A percentile compares a stretch with the other conserved stretches of the same genome.
Evolutionary conservation across 2,888 invertebrate genomes (phyloP).

Genomic region (Conomelus anceps): DNA sequence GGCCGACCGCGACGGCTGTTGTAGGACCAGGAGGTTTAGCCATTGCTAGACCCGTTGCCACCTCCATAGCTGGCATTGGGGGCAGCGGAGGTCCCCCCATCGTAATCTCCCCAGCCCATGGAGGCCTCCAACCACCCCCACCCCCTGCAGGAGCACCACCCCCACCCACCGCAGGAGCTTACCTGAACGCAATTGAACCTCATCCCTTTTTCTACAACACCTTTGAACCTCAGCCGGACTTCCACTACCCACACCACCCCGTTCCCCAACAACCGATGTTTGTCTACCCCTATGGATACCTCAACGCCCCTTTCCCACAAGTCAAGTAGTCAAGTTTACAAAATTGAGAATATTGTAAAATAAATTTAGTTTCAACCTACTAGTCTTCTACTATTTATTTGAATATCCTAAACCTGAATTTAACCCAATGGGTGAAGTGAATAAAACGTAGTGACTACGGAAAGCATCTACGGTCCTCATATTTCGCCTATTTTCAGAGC

Average conservation of each 20-base stretch:
- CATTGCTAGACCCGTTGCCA: slow-evolving; percentile 61
- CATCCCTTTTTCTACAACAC: background rate
- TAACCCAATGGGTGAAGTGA: background rate
- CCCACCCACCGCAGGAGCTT: background rate
- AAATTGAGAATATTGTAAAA: background rate
- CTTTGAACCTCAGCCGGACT: background rate
- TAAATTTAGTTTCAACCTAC: background rate
- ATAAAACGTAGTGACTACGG: too few relatives aligned
- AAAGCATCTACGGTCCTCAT: background rate
- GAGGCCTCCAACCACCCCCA: background rate
- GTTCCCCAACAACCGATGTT: background rate
- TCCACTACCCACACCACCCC: background rate
- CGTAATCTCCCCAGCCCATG: background rate
- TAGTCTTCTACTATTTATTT: background rate
- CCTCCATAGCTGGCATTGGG: slow-evolving; percentile 63
- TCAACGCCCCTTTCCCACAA: background rate
- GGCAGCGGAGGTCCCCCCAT: slow-evolving; percentile 29
- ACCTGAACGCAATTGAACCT: background rate
- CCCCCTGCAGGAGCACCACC: background rate
- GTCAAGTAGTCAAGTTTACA: background rate
- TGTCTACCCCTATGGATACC: background rate
- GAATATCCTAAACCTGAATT: background rate
- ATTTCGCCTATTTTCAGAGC: too few relatives aligned
- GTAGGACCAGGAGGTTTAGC: slow-evolving; percentile 63
- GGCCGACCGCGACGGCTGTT: slow-evolving; percentile 64